A percentile compares a stretch with the other conserved stretches of the same genome.
These are phyloP conservation scores for Tortricodes alternella DNA, from an alignment of 2,888 invertebrate species.

Conservation along the genomic window DNA sequence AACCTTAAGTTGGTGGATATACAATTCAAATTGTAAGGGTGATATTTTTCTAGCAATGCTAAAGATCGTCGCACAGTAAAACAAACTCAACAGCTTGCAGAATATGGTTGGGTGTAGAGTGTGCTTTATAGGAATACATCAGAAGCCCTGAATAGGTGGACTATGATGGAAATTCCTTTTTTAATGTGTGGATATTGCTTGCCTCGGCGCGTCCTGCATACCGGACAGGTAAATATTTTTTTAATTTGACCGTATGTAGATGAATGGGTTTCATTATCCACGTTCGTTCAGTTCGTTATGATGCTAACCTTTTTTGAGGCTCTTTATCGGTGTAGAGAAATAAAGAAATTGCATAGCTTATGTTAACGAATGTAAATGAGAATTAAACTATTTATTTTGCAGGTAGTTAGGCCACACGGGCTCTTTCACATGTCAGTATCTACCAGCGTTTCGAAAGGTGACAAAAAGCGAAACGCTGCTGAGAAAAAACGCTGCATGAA, in stretches of 20 bases:
- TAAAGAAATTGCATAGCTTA: too few species aligned
- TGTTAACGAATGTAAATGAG: too few species aligned
- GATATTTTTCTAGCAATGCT: neutral
- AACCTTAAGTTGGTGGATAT: slow-evolving; percentile 23
- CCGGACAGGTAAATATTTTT: slow-evolving; percentile 61
- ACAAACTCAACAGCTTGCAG: slow-evolving; percentile 26
- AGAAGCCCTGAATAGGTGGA: slow-evolving; percentile 55
- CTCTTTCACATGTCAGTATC: too few species aligned
- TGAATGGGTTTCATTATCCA: slow-evolving; percentile 25
- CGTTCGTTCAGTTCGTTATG: slow-evolving; percentile 12
- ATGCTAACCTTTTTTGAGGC: too few species aligned
- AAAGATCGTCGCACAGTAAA: slow-evolving; percentile 8
- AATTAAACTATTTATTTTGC: too few species aligned
- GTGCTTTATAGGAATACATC: slow-evolving; percentile 37
- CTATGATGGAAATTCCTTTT: slow-evolving; percentile 59
- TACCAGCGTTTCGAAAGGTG: too few species aligned
- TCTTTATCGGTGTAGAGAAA: too few species aligned
- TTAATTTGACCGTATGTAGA: slow-evolving; percentile 30
- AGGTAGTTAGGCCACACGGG: too few species aligned
- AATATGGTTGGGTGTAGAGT: slow-evolving; percentile 37
- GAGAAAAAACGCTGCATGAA: too few species aligned
- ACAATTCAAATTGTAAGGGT: neutral
- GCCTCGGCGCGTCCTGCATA: slow-evolving; percentile 50
- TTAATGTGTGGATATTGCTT: slow-evolving; percentile 67
- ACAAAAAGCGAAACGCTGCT: too few species aligned